phyloP scores from a whole-genome alignment of 2,797 vertebrate species.

The Galago senegalensis region DNA sequence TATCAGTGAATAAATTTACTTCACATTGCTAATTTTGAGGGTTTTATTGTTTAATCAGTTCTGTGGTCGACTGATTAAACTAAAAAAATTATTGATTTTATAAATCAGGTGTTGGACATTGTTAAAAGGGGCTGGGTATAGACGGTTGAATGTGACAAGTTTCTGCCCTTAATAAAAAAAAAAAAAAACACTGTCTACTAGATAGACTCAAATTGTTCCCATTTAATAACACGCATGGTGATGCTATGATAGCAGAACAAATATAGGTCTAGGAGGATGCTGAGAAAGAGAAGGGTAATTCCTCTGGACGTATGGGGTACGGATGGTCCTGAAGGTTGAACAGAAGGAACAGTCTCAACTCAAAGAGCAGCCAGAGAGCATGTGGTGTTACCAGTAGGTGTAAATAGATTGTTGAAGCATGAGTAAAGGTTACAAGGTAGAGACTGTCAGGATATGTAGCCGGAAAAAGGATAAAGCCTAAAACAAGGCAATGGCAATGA shows the following conservation, averaged over 20 bases:
- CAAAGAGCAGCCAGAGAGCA: background rate
- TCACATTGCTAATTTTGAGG: background rate
- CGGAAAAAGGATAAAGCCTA: background rate
- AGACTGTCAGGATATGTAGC: background rate
- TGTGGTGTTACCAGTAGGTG: background rate
- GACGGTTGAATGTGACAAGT: background rate
- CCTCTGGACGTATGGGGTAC: background rate
- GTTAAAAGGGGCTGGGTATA: background rate
- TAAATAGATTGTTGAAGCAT: background rate
- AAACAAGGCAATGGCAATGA: background rate
- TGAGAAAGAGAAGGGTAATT: background rate
- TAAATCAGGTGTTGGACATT: background rate
- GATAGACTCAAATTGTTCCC: background rate
- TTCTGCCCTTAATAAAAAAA: background rate
- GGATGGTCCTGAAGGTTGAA: background rate
- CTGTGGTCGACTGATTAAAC: background rate
- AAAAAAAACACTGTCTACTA: background rate
- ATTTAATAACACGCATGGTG: background rate
- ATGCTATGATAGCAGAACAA: background rate
- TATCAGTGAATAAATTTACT: slow-evolving; percentile 2
- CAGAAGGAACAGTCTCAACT: background rate
- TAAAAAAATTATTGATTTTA: background rate
- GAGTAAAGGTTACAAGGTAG: background rate
- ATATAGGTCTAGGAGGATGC: background rate
- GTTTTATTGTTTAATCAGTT: background rate